Evolutionary conservation across 1,140 invertebrate genomes (phyloP).

Genomic region (Philotrypesis tridentata): DNA sequence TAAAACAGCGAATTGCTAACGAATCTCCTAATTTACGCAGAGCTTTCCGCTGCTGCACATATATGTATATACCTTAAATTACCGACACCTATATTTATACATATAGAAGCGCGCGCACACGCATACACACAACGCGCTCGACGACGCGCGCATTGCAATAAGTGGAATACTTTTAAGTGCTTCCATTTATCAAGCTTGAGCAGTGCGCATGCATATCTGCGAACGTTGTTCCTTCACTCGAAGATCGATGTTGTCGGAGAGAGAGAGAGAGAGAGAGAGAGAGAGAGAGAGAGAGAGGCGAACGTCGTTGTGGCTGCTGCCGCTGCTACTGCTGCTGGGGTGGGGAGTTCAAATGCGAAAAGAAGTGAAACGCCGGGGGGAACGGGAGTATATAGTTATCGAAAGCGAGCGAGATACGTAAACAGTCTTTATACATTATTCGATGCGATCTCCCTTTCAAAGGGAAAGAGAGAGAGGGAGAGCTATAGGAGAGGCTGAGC

Average conservation of each 20-base stretch:
- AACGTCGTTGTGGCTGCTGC: constrained; percentile 32
- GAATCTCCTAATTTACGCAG: neutral
- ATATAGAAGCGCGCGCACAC: no score
- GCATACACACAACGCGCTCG: no score
- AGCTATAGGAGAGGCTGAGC: neutral
- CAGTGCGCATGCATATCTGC: neutral
- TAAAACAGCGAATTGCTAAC: neutral
- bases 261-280: no score
- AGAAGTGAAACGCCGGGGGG: neutral
- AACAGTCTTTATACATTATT: constrained; percentile 47
- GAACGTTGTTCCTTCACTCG: neutral
- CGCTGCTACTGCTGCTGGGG: no score
- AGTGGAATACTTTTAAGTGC: neutral
- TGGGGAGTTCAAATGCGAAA: neutral
- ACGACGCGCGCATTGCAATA: neutral
- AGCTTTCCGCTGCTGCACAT: neutral
- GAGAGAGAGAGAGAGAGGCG: no score
- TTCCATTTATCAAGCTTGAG: constrained; percentile 17
- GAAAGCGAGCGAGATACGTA: constrained; percentile 37
- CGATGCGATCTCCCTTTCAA: constrained; percentile 25
- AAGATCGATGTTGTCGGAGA: constrained; percentile 27
- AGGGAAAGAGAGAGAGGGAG: no score
- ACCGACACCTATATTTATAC: no score
- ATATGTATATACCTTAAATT: neutral
- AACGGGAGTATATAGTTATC: neutral